phyloP scores from a whole-genome alignment of 2,113 vertebrate species.

The Mellivora capensis region DNA sequence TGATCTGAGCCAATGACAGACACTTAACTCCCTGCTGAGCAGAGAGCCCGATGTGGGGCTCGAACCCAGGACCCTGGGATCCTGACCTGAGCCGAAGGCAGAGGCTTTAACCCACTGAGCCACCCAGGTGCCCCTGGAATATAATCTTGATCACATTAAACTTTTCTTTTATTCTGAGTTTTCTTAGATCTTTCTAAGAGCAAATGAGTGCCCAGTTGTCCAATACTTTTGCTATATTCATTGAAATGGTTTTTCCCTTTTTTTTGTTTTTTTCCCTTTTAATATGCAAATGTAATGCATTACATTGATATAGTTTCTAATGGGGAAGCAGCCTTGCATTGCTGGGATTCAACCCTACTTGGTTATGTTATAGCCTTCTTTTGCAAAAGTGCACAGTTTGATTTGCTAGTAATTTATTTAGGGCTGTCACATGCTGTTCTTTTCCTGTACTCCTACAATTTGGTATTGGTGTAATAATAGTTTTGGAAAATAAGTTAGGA shows the following conservation, averaged over 20 bases:
- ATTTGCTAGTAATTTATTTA: slow-evolving; percentile 32
- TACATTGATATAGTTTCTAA: neutral
- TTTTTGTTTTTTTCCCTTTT: slow-evolving; percentile 5
- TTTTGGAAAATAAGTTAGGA: slow-evolving; percentile 1
- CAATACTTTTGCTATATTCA: slow-evolving; percentile 29
- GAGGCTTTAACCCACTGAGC: too few species aligned
- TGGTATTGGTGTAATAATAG: neutral
- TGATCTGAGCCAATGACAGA: too few species aligned
- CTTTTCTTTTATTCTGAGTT: slow-evolving; percentile 13
- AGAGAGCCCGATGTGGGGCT: too few species aligned
- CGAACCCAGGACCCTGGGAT: too few species aligned
- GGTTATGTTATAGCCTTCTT: neutral
- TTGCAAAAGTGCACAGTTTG: neutral
- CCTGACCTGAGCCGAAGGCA: too few species aligned
- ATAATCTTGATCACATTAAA: neutral
- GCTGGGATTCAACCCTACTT: neutral
- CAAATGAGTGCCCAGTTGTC: neutral
- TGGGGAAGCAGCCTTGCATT: neutral
- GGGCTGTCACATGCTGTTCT: neutral
- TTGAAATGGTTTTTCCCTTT: slow-evolving; percentile 7
- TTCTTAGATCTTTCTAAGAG: neutral
- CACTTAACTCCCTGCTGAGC: neutral
- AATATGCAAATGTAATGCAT: slow-evolving; percentile 15
- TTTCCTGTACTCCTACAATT: slow-evolving; percentile 15
- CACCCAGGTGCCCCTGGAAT: neutral